Percentiles rank a stretch among this genome's conserved stretches.
Evolutionary conservation across 1,140 invertebrate species (phyloP).

Genomic region (Drosophila grimshawi): DNA sequence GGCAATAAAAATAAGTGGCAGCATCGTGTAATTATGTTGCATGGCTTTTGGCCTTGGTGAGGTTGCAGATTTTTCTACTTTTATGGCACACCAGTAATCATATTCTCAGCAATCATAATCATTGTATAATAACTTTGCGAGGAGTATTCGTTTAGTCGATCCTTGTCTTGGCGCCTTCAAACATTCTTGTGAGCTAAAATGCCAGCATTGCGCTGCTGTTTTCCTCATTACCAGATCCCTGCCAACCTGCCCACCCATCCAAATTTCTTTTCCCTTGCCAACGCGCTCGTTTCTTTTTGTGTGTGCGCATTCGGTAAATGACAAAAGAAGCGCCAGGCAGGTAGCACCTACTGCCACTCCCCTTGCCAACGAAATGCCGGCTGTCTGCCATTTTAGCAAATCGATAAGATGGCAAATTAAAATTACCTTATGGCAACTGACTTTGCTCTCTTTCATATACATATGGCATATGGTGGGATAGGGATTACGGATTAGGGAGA

Average conservation of each 20-base stretch:
- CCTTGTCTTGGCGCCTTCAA: background rate
- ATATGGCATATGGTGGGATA: background rate
- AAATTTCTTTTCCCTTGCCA: background rate
- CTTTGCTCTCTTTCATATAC: background rate
- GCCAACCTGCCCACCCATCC: background rate
- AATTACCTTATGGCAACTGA: conserved; percentile 36
- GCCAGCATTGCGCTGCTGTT: conserved; percentile 19
- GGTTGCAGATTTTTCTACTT: too few relatives aligned
- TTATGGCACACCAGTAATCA: too few relatives aligned
- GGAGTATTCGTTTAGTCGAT: background rate
- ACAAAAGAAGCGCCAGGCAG: conserved; percentile 23
- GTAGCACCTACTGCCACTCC: background rate
- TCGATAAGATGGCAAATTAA: conserved; percentile 57
- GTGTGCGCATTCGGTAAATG: conserved; percentile 39
- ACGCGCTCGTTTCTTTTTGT: conserved; percentile 8
- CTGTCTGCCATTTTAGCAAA: conserved; percentile 26
- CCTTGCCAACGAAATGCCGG: background rate
- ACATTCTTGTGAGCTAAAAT: background rate
- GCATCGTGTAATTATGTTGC: too few relatives aligned
- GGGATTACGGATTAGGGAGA: background rate
- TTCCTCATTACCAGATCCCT: conserved; percentile 8
- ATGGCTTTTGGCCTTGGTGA: too few relatives aligned
- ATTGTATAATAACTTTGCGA: background rate
- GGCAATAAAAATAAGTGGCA: too few relatives aligned
- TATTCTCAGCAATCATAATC: too few relatives aligned